Base-by-base conservation (phyloP, 2,113 vertebrate genomes). In the Acrocephalus arundinaceus region DNA sequence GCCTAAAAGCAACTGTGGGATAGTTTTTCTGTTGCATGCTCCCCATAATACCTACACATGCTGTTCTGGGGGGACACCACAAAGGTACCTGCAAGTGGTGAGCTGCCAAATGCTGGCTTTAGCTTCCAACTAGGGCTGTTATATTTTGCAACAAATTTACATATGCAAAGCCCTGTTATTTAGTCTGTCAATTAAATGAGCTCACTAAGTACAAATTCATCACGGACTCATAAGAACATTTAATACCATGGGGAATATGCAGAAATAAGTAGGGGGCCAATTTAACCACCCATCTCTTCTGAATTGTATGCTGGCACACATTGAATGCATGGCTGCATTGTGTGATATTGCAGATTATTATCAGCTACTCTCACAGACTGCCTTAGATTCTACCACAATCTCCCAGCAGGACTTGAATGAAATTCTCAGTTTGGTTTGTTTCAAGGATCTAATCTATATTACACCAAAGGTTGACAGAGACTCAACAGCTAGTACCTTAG, bases 281-380 rank as follows among this genome's bases (percentile, higher is more conserved):
- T 59, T 84, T 70, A 88, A 67, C 25, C 61, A 30, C 41, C 54
- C 45, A 30, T 51, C 61, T 84, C 28, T 16, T 78, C 71, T 61
- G 55, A 15, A 30, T 8, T 28, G 28, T 54, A 12, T 7, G 55
- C 51, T 52, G 24, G 58, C 9, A 3, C 3, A 14, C 39, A 17
- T 4, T 58, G 59, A 81, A 25, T 13, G 49, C 55, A 15, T 0
- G 5, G 33, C 10, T 57, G 55, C 7, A 0, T 8, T n/a, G 49
- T 33, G 37, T 45, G 18, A 25, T 73, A 54, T 4, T 71, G 59
- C n/a, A 83, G 75, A 48, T 41, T 92, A 10, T 72, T 27, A 54
- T 10, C 70, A 30, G 10, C 35, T 45, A 22, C 55, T 73, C 71
- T 54, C 63, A 54, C 24, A 43, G 49, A 35, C 11, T 49, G 70